A percentile compares a stretch with the other conserved stretches of the same genome.
These are phyloP conservation scores for Piprites chloris DNA, from an alignment of 2,113 vertebrate genomes.

Conservation along the genomic window DNA sequence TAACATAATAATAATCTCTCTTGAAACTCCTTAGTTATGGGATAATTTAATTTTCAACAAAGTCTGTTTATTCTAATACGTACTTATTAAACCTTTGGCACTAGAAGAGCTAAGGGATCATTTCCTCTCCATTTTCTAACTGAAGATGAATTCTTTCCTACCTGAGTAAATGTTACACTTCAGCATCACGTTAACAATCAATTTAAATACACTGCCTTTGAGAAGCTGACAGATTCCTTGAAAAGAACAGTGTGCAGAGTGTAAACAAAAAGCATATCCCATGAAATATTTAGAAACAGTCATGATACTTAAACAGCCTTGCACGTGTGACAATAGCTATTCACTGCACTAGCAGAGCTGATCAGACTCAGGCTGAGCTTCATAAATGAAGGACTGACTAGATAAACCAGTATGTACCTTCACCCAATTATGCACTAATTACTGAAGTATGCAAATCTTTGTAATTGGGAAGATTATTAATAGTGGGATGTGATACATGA, in stretches of 20 bases:
- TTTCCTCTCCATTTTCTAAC: neutral
- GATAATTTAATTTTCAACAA: neutral
- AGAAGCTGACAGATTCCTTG: neutral
- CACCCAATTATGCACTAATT: neutral
- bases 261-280: neutral
- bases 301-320: neutral
- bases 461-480: neutral
- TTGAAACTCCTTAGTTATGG: neutral
- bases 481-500: neutral
- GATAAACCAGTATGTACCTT: neutral
- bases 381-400: neutral
- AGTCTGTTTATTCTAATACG: neutral
- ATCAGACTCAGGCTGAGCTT: neutral
- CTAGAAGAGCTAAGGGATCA: neutral
- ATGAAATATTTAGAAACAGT: neutral
- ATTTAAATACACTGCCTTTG: neutral
- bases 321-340: fast-evolving
- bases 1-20: neutral
- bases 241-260: neutral
- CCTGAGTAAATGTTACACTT: neutral
- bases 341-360: neutral
- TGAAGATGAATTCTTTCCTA: neutral
- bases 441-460: neutral
- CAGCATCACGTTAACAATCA: neutral
- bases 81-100: neutral